Evolutionary conservation across 2,888 invertebrate species (phyloP).

Genomic region (Napeogenes sylphis): DNA sequence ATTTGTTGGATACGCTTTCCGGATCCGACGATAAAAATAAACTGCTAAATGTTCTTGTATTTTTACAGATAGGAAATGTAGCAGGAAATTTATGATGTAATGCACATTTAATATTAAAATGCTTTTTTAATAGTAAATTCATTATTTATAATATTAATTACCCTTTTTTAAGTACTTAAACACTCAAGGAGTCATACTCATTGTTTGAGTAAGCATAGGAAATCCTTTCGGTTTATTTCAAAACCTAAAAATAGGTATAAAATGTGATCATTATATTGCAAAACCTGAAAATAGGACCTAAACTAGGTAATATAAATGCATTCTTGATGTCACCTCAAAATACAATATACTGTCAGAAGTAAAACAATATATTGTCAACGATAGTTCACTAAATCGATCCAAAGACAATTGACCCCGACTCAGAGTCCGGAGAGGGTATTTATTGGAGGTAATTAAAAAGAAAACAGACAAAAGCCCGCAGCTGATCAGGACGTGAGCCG

Average conservation of each 20-base stretch:
- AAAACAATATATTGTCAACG: constrained; percentile 9
- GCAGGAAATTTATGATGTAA: background rate
- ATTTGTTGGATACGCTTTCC: constrained; percentile 23
- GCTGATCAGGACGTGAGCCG: constrained; percentile 66
- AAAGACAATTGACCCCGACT: constrained; percentile 41
- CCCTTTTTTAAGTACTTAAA: no score
- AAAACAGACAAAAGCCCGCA: constrained; percentile 70
- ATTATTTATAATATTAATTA: no score
- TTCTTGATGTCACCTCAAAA: background rate
- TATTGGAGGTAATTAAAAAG: constrained; percentile 73
- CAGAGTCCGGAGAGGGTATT: constrained; percentile 55
- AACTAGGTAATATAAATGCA: no score
- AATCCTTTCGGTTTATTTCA: no score
- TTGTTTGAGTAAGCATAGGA: no score
- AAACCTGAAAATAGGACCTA: no score
- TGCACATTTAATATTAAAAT: background rate
- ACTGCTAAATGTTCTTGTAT: background rate
- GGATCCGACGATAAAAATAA: constrained; percentile 8
- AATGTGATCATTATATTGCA: no score
- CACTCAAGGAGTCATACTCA: no score
- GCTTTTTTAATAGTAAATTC: no score
- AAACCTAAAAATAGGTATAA: no score
- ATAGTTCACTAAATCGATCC: constrained; percentile 30
- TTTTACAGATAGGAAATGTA: background rate
- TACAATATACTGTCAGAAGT: constrained; percentile 5